Evolutionary conservation across 2,797 vertebrate genomes (phyloP), one percentile per base, ranked within the genome.

Genomic region (Denticeps clupeoides): DNA sequence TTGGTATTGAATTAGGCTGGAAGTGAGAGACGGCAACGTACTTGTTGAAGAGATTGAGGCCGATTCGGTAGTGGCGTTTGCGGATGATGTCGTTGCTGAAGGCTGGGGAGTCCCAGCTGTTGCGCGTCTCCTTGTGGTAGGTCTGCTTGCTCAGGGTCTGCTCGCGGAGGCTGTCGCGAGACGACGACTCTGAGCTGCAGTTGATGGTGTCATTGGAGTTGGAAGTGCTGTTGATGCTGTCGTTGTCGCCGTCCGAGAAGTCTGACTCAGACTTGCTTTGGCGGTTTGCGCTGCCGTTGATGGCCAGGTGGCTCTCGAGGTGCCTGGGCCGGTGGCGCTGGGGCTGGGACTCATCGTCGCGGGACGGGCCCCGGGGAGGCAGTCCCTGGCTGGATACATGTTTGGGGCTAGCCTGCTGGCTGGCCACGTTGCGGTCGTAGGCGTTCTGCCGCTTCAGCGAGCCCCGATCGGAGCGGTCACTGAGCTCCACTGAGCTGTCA

Each of bases 11-110:
- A n/a, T n/a, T n/a, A n/a, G n/a, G n/a, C n/a, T n/a, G n/a, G n/a
- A n/a, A n/a, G n/a, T n/a, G n/a, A n/a, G n/a, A n/a, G n/a, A n/a
- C n/a, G n/a, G n/a, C 0, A 21, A 87, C 91, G 49, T 87, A 97
- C 94, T 97, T 98, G 84, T 98, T 98, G 62, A 98, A 98, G 63
- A 98, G 90, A 67, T 98, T 98, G 43, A 98, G 84, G 18, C 94
- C 93, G 2, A 98, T 97, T 63, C 94, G 86, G 55, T 97, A 97
- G 71, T 97, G 93, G 53, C 94, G 80, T 64, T 97, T 97, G 60
- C 93, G 89, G 68, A 97, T 93, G 62, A 97, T 77, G 45, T 98
- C 92, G 0, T 97, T 93, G 74, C 93, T 98, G 75, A 97, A 97
- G 35, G 90, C 91, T 0, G 93, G 93, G 0, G 93, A 97, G 80